Base-by-base conservation (phyloP, 2,797 vertebrate species). In the Spinus pinus region DNA sequence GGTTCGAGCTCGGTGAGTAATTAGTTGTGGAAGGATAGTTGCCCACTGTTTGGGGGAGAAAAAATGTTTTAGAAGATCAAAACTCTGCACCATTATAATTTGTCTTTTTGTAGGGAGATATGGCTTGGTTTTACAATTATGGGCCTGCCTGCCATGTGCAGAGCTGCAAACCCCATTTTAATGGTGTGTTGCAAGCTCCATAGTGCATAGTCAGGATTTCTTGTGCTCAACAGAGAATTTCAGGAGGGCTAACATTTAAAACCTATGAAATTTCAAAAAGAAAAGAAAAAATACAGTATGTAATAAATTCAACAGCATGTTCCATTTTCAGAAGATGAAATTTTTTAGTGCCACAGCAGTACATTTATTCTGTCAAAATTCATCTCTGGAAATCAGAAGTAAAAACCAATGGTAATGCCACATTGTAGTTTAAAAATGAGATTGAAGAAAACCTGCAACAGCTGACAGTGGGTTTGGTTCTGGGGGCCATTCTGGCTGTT, bases 21-120 rank as follows among this genome's bases (percentile, higher is more conserved):
- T 83, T 88, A 88, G 42, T 85, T 85, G 64, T 75, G 49, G 74
- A 90, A 71, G 58, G 86, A 72, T 85, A 94, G 72, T 74, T 90
- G 66, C 35, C 75, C 58, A 33, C 84, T 90, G 70, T 89, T 70
- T 28, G 28, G 17, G 24, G 64, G 46, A 44, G 67, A 60, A 71
- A 71, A 77, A 78, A 53, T 70, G 74, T 88, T 95, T 84, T 65
- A 91, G 65, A 86, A 94, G 54, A 95, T 58, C 84, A 87, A 75
- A 95, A 86, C 46, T 39, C 14, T 79, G 33, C 31, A 53, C n/a
- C 72, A 49, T 84, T 90, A 53, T 70, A 73, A 91, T 91, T 88
- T 84, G 41, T 67, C 60, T 87, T 93, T 90, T 54, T 28, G 7
- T 67, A 41, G 39, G 66, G 41, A 86, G 84, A 88, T 91, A 66